phyloP scores from a whole-genome alignment of 2,888 invertebrate genomes.

The Acronicta leporina region DNA sequence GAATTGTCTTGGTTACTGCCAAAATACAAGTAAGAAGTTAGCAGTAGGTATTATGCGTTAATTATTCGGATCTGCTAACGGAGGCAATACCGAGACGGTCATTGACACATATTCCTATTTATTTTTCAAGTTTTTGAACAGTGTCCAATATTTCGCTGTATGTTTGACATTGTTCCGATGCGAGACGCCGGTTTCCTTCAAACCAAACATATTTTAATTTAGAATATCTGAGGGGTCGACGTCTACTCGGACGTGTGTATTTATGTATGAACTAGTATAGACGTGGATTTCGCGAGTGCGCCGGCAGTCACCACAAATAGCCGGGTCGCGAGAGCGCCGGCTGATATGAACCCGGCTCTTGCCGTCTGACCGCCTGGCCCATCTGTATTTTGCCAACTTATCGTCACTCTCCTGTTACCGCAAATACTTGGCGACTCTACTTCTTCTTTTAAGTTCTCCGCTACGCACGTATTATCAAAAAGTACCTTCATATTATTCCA shows the following conservation, averaged over 20 bases:
- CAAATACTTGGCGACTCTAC: not conserved
- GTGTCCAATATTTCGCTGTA: conserved; percentile 55
- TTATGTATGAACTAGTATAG: conserved; percentile 56
- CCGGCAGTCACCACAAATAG: conserved; percentile 70
- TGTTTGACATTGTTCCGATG: conserved; percentile 45
- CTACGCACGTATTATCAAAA: not conserved
- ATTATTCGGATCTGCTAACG: conserved; percentile 27
- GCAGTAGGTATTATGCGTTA: conserved; percentile 1
- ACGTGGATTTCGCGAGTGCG: conserved; percentile 67
- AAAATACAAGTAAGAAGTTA: not conserved
- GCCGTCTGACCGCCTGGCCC: conserved; percentile 35
- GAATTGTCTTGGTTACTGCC: not conserved
- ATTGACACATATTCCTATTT: conserved; percentile 65
- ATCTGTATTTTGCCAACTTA: conserved; percentile 19
- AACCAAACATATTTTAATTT: conserved; percentile 54
- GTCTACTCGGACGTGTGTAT: conserved; percentile 48
- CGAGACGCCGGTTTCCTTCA: conserved; percentile 46
- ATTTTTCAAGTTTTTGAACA: conserved; percentile 61
- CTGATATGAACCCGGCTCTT: conserved; percentile 37
- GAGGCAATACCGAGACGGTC: conserved; percentile 62
- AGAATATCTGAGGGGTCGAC: conserved; percentile 46
- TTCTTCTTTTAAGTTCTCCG: conserved; percentile 2
- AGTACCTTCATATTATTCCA: not conserved
- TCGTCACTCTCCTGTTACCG: conserved; percentile 3
- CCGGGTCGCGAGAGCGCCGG: conserved; percentile 57